Evolutionary conservation across 2,888 invertebrate species (phyloP), one percentile per base, ranked within the genome.

Genomic region (Bugula neritina): DNA sequence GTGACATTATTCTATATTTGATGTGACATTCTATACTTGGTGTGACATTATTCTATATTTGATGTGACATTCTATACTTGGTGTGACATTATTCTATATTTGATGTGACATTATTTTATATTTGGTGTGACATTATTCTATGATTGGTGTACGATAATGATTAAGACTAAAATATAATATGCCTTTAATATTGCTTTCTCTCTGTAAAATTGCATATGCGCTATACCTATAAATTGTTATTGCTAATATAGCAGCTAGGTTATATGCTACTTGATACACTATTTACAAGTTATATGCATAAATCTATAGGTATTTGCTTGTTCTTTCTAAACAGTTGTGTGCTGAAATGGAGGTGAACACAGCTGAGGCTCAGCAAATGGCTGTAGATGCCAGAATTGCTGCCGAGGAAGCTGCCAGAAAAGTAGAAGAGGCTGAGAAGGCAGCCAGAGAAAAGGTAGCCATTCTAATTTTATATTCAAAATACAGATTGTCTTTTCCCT

Each of bases 401-500:
- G 79, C 77, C 1, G 75, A 72, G 43, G 78, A 77, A 71, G 76
- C 75, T 72, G 72, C 72, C 35, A 76, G 74, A 71, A 75, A 74
- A 3, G 77, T 76, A 34, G 79, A 78, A 71, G 78, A 74, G 34
- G 77, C 78, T 1, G 75, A 74, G 71, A 73, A 74, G 52, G 73
- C 75, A 55, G 77, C 76, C 3, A 77, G 74, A 35, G 77, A 74
- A 34, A 77, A 77, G 23, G 74, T 75, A 34, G 75, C n/a, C n/a
- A n/a, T 31, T 5, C n/a, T n/a, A n/a, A n/a, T n/a, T n/a, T n/a
- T n/a, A n/a, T n/a, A n/a, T n/a, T n/a, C n/a, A n/a, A n/a, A n/a
- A n/a, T n/a, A n/a, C n/a, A n/a, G n/a, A n/a, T n/a, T n/a, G n/a
- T n/a, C n/a, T n/a, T n/a, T n/a, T n/a, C n/a, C n/a, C n/a, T n/a